Conservation (phyloP, 92 coral and sea anemone genomes). For the Desmophyllum pertusum region DNA sequence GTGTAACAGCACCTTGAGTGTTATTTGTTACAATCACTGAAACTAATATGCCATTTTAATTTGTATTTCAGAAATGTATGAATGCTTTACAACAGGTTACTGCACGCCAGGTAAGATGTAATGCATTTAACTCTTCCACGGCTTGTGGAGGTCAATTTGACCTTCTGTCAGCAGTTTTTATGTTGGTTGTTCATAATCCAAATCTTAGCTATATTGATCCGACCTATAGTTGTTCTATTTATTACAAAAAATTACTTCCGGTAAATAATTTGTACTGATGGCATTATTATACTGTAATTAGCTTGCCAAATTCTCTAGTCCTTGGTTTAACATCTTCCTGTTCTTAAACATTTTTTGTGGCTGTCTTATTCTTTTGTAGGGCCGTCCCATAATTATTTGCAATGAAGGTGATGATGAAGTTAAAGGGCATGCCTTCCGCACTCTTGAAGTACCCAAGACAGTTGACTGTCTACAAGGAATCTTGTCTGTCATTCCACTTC, state of each 20-base stretch:
- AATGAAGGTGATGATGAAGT: constrained; percentile 91
- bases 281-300: too few species aligned
- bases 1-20: neutral
- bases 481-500: constrained; percentile 92
- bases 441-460: constrained; percentile 85
- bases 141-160: neutral
- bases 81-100: constrained; percentile 97
- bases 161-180: neutral
- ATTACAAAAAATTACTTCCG: too few species aligned
- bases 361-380: constrained; percentile 53
- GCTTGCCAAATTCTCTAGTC: too few species aligned
- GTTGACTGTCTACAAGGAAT: constrained; percentile 96
- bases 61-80: constrained; percentile 88
- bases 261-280: too few species aligned
- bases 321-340: neutral
- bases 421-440: constrained; percentile 78
- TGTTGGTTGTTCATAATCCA: neutral
- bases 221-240: too few species aligned
- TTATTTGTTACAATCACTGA: neutral
- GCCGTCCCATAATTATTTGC: constrained; percentile 92
- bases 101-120: constrained; percentile 84
- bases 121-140: neutral
- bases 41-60: neutral
- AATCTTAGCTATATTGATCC: too few species aligned
- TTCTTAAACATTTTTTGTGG: neutral